phyloP scores from a whole-genome alignment of 2,113 vertebrate species.

The Dipodomys ordii region DNA sequence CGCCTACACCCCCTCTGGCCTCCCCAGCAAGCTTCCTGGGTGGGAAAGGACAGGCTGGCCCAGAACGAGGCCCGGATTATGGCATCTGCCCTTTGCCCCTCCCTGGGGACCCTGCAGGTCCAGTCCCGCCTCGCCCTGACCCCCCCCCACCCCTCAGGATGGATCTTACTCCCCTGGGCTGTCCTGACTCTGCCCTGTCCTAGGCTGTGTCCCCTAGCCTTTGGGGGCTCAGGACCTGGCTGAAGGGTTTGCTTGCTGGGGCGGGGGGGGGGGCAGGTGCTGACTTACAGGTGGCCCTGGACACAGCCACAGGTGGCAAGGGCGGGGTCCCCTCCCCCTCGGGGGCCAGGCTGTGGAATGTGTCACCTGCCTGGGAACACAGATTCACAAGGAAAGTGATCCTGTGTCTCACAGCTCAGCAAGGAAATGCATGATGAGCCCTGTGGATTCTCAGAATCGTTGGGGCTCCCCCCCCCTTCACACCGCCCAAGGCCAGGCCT shows the following conservation, averaged over 20 bases:
- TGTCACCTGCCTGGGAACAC: slow-evolving; percentile 75
- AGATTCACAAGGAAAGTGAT: slow-evolving; percentile 62
- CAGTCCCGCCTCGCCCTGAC: too few species aligned
- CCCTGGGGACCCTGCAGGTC: too few species aligned
- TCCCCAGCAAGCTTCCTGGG: too few species aligned
- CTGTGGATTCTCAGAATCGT: slow-evolving; percentile 64
- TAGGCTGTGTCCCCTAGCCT: neutral
- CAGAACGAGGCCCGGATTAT: too few species aligned
- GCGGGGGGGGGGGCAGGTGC: neutral
- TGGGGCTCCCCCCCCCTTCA: slow-evolving; percentile 42
- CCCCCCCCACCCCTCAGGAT: too few species aligned
- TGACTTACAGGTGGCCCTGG: neutral
- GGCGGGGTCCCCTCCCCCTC: neutral
- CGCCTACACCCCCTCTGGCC: too few species aligned
- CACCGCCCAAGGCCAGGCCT: neutral
- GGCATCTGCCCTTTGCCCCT: too few species aligned
- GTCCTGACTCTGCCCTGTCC: neutral
- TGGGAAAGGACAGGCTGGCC: too few species aligned
- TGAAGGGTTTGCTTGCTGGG: too few species aligned
- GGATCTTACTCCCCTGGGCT: too few species aligned
- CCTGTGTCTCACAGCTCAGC: slow-evolving; percentile 65
- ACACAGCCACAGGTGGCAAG: neutral
- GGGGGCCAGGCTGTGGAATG: slow-evolving; percentile 55
- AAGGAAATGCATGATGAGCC: slow-evolving; percentile 64
- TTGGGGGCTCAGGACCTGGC: neutral